Conservation (phyloP, 2,113 vertebrate species). For the Ceyx margarethae region DNA sequence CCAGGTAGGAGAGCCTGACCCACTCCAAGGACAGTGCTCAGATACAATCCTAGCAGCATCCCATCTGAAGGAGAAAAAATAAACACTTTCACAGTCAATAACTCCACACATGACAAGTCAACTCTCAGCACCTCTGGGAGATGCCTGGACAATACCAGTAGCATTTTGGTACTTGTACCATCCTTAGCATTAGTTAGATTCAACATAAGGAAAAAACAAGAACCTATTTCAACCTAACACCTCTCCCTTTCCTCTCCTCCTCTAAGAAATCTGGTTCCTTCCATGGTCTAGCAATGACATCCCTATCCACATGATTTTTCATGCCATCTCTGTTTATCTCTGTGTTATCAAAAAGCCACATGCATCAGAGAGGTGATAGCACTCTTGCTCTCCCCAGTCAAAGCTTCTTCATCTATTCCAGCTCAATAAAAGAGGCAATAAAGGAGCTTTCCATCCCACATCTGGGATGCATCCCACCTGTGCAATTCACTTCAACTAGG, state of each 20-base stretch:
- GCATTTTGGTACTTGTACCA: neutral
- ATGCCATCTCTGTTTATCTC: neutral
- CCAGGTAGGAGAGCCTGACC: neutral
- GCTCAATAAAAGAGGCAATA: neutral
- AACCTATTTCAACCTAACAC: neutral
- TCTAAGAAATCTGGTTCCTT: neutral
- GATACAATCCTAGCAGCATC: neutral
- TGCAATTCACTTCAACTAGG: neutral
- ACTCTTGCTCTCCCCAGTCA: neutral
- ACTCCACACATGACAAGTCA: neutral
- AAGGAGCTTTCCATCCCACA: neutral
- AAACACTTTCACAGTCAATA: neutral
- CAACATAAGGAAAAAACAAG: neutral
- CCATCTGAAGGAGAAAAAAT: neutral
- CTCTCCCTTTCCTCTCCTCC: neutral
- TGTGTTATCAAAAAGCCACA: neutral
- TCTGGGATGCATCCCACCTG: neutral
- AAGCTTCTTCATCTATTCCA: neutral
- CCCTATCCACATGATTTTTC: neutral
- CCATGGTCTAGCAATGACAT: neutral
- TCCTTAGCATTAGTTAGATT: fast-evolving
- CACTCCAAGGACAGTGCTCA: neutral
- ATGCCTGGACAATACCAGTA: neutral
- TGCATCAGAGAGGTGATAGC: neutral
- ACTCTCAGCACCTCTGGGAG: neutral